phyloP scores from a whole-genome alignment of 2,888 invertebrate species.

The Chouioia cunea region DNA sequence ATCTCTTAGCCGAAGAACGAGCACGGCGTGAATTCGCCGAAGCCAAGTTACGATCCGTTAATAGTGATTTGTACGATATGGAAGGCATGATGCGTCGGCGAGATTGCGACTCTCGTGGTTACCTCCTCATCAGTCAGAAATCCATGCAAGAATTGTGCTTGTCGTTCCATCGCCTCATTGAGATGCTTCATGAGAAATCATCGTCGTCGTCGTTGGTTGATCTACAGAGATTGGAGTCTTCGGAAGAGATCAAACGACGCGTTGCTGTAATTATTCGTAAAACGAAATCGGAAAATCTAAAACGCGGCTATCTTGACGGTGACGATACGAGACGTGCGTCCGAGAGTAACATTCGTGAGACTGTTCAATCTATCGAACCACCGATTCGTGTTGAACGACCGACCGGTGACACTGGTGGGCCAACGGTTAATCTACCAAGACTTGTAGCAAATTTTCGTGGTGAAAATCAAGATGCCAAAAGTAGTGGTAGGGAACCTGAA shows the following conservation, averaged over 20 bases:
- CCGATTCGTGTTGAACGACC: not conserved
- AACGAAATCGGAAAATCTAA: conserved; percentile 62
- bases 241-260: conserved; percentile 52
- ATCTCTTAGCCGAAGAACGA: conserved; percentile 58
- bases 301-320: conserved; percentile 48
- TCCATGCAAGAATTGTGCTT: conserved; percentile 61
- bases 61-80: conserved; percentile 54
- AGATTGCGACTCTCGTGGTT: conserved; percentile 59
- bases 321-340: conserved; percentile 25
- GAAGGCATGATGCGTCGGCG: conserved; percentile 56
- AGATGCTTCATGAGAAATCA: conserved; percentile 57
- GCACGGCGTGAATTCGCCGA: conserved; percentile 59
- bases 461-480: not conserved
- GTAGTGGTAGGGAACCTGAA: conserved; percentile 40
- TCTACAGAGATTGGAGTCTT: conserved; percentile 19
- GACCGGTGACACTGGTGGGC: not conserved
- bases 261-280: conserved; percentile 60
- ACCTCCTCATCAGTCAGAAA: conserved; percentile 59
- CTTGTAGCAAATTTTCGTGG: conserved; percentile 3
- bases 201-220: conserved; percentile 27
- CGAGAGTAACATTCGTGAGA: conserved; percentile 36
- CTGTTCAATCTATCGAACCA: conserved; percentile 11
- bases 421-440: conserved; percentile 10
- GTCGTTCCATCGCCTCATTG: conserved; percentile 58
- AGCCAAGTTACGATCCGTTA: conserved; percentile 54